phyloP scores from a whole-genome alignment of 2,113 vertebrate species.

The Lipophrys pholis region DNA sequence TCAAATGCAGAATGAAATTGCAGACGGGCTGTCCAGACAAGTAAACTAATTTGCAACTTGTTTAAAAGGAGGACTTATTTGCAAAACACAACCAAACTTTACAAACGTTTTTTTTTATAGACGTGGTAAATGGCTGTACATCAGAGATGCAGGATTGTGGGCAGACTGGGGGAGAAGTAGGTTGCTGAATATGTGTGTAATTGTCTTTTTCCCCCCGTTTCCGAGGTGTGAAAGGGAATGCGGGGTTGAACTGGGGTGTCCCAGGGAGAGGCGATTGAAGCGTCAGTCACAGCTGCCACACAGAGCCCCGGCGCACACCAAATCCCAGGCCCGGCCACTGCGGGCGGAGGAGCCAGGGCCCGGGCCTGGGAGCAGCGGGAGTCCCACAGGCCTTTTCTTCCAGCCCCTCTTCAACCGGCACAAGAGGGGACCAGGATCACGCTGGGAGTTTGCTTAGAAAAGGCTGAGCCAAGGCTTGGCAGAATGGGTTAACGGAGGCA shows the following conservation, averaged over 20 bases:
- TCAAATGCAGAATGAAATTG: constrained; percentile 58
- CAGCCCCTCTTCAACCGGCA: constrained; percentile 67
- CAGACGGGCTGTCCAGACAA: constrained; percentile 59
- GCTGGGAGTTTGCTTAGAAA: constrained; percentile 83
- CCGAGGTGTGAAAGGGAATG: constrained; percentile 84
- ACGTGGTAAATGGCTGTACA: constrained; percentile 51
- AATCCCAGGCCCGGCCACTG: constrained; percentile 75
- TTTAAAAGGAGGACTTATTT: constrained; percentile 54
- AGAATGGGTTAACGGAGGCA: constrained; percentile 81
- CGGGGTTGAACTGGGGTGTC: constrained; percentile 76
- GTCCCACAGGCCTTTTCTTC: constrained; percentile 79
- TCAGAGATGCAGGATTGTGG: constrained; percentile 52
- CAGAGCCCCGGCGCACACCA: constrained; percentile 70
- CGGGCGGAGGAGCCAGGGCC: constrained; percentile 66
- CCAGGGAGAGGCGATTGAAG: constrained; percentile 83
- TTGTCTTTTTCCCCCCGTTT: constrained; percentile 79
- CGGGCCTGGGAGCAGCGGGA: constrained; percentile 76
- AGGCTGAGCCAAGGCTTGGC: constrained; percentile 72
- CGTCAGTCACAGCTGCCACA: constrained; percentile 86
- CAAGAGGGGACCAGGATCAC: constrained; percentile 70
- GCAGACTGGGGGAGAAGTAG: constrained; percentile 56
- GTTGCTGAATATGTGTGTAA: constrained; percentile 79
- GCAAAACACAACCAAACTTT: constrained; percentile 53
- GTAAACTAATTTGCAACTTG: constrained; percentile 70
- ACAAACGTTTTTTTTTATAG: constrained; percentile 61